Evolutionary conservation across 2,797 vertebrate species (phyloP).

Genomic region (Setipinna tenuifilis): DNA sequence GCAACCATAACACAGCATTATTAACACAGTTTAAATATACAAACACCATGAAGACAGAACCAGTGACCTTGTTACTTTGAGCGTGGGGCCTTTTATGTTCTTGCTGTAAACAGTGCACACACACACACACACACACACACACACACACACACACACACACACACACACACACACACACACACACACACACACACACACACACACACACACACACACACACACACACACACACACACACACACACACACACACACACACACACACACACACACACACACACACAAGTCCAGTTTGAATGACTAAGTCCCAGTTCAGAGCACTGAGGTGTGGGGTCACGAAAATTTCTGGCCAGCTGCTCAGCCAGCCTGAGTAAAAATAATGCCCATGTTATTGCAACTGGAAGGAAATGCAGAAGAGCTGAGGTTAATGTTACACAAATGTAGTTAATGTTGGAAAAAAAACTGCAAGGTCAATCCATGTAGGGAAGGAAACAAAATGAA

Average conservation of each 20-base stretch:
- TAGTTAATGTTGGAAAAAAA: neutral
- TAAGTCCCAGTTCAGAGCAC: neutral
- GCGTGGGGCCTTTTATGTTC: neutral
- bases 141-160: too few relatives aligned
- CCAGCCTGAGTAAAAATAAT: neutral
- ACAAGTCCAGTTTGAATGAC: neutral
- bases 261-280: neutral
- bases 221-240: neutral
- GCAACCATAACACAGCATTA: neutral
- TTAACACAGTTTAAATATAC: conserved; percentile 18
- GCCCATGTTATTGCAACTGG: neutral
- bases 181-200: conserved; percentile 30
- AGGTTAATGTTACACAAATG: neutral
- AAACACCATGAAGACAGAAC: conserved; percentile 14
- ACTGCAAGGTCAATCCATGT: neutral
- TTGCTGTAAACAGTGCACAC: neutral
- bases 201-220: conserved; percentile 16
- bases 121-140: too few relatives aligned
- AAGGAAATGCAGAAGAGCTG: neutral
- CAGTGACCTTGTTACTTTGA: neutral
- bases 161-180: too few relatives aligned
- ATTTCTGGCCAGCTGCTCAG: neutral
- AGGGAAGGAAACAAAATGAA: neutral
- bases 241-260: neutral
- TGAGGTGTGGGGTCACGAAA: neutral